Evolutionary conservation across 1,140 invertebrate genomes (phyloP).

Genomic region (Triops longicaudatus): DNA sequence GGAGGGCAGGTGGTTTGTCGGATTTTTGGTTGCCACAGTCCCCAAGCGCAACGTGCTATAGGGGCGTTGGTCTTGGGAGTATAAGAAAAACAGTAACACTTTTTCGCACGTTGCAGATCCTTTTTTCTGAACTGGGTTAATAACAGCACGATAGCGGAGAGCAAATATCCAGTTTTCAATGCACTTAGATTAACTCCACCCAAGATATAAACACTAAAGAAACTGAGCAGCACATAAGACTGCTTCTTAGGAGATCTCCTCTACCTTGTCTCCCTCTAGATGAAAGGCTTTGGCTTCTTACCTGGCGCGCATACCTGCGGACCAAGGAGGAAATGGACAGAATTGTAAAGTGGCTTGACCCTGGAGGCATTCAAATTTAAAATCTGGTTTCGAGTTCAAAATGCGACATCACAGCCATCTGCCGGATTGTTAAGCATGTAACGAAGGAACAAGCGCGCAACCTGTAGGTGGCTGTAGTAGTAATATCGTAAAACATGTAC

Average conservation of each 20-base stretch:
- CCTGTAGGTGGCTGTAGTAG: too few relatives aligned
- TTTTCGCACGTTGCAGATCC: background rate
- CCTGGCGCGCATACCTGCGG: slow-evolving; percentile 9
- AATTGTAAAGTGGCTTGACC: background rate
- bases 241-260: background rate
- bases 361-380: background rate
- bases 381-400: background rate
- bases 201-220: background rate
- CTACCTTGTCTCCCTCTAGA: background rate
- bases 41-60: background rate
- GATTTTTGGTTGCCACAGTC: background rate
- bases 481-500: too few relatives aligned
- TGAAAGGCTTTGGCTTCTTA: background rate
- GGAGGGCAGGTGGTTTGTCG: slow-evolving; percentile 8
- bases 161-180: background rate
- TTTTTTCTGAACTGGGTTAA: too few relatives aligned
- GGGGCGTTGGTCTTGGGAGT: background rate
- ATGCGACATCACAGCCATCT: background rate
- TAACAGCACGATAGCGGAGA: too few relatives aligned
- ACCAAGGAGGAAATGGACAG: background rate
- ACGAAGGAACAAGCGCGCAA: too few relatives aligned
- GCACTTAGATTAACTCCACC: background rate
- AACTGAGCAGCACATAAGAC: background rate
- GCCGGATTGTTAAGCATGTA: background rate
- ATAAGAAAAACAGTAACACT: background rate